Evolutionary conservation across 2,888 invertebrate genomes (phyloP).

Genomic region (Hoplodrina blanda): DNA sequence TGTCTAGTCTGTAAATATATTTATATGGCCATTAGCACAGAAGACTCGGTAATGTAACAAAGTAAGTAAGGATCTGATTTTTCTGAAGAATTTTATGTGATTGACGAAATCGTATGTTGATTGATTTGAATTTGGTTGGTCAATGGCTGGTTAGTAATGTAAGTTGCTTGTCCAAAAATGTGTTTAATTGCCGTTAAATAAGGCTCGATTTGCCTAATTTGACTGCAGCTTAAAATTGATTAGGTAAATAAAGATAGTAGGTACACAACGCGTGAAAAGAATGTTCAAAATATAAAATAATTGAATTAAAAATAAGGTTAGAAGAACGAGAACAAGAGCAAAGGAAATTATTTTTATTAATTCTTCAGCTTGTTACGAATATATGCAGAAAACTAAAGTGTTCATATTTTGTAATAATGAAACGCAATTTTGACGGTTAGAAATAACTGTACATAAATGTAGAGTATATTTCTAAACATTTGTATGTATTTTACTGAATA

Average conservation of each 20-base stretch:
- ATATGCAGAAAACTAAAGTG: constrained; percentile 66
- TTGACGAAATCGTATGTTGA: constrained; percentile 30
- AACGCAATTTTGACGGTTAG: constrained; percentile 60
- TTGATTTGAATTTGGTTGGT: constrained; percentile 37
- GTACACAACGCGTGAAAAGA: constrained; percentile 38
- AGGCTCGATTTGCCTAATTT: not conserved
- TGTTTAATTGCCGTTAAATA: constrained; percentile 5
- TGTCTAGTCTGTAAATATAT: constrained; percentile 68
- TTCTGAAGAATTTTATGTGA: constrained; percentile 42
- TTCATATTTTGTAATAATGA: constrained; percentile 76
- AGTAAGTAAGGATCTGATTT: constrained; percentile 65
- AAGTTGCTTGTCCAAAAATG: constrained; percentile 50
- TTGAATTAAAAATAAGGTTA: constrained; percentile 9
- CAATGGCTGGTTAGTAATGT: constrained; percentile 49
- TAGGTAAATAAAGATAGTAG: constrained; percentile 1
- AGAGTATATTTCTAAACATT: constrained; percentile 60
- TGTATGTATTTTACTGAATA: constrained; percentile 57
- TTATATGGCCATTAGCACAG: constrained; percentile 61
- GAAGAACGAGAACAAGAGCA: constrained; percentile 26
- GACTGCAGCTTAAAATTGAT: constrained; percentile 17
- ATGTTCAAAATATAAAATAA: constrained; percentile 48
- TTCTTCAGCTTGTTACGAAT: constrained; percentile 53
- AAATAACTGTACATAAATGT: constrained; percentile 54
- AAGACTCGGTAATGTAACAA: constrained; percentile 58
- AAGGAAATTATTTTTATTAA: constrained; percentile 60